These are phyloP conservation scores for Scaptomyza tumidula DNA, from an alignment of 2,888 invertebrate genomes.

Conservation along the genomic window DNA sequence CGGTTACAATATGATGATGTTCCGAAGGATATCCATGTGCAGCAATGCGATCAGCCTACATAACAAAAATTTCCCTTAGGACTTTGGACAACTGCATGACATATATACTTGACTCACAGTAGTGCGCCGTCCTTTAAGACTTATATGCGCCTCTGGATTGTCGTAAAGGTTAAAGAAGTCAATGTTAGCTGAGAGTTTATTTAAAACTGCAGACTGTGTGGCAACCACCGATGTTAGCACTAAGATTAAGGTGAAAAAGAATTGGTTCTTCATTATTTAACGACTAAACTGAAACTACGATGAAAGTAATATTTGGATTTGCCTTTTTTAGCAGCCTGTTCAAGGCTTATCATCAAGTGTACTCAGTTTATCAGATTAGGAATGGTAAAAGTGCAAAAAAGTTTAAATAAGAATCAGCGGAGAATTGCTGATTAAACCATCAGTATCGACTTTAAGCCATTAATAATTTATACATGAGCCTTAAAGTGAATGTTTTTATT, in stretches of 20 bases:
- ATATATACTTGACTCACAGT: conserved; percentile 42
- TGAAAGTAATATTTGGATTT: not conserved
- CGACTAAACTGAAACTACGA: conserved; percentile 19
- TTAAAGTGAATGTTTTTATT: not conserved
- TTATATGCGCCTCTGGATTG: conserved; percentile 60
- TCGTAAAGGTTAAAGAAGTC: conserved; percentile 61
- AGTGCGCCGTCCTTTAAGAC: conserved; percentile 37
- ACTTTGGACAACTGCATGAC: too few species aligned
- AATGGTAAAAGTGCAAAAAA: not conserved
- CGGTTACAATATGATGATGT: conserved; percentile 85
- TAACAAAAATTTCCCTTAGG: not conserved
- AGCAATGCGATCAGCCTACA: conserved; percentile 80
- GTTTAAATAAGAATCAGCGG: not conserved
- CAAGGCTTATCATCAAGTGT: conserved; percentile 32
- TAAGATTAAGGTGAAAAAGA: not conserved
- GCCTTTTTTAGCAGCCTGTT: conserved; percentile 15
- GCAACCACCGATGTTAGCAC: not conserved
- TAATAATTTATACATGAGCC: not conserved
- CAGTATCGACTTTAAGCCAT: not conserved
- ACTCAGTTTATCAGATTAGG: conserved; percentile 20
- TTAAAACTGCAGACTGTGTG: conserved; percentile 27
- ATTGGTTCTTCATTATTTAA: conserved; percentile 24
- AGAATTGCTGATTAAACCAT: not conserved
- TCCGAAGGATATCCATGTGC: conserved; percentile 87
- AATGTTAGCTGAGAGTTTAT: conserved; percentile 25